Evolutionary conservation across 2,113 vertebrate genomes (phyloP).

Genomic region (Acanthochromis polyacanthus): DNA sequence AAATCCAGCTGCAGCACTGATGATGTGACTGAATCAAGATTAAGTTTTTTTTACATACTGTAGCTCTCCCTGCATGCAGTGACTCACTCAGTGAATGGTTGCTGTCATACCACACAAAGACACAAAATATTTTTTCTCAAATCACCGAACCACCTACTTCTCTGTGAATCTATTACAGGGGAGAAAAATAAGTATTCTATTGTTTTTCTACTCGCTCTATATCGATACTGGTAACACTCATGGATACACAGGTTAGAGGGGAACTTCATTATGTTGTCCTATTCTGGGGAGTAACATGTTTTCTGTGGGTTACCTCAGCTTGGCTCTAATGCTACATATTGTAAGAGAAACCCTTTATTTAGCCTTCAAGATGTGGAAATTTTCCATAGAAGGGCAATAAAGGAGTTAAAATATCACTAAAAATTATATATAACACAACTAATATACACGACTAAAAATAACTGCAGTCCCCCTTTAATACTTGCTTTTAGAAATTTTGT

Average conservation of each 20-base stretch:
- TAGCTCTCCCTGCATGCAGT: constrained; percentile 31
- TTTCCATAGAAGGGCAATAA: neutral
- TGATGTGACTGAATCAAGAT: constrained; percentile 35
- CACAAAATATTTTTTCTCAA: constrained; percentile 5
- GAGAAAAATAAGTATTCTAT: neutral
- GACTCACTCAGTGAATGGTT: constrained; percentile 46
- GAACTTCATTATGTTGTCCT: neutral
- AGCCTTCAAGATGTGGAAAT: no score
- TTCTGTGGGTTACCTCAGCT: neutral
- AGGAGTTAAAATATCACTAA: no score
- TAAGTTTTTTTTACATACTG: constrained; percentile 29
- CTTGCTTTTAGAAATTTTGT: neutral
- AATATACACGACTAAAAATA: no score
- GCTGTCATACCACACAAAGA: constrained; percentile 19
- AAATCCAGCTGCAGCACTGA: constrained; percentile 29
- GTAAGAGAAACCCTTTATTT: neutral
- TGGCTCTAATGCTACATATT: no score
- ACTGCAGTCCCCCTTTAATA: no score
- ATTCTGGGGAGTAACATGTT: neutral
- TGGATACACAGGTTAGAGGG: neutral
- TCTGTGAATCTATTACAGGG: constrained; percentile 8
- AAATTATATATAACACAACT: no score
- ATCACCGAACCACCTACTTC: constrained; percentile 28
- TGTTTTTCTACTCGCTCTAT: neutral
- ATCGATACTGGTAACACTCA: neutral